Percentiles rank a stretch among this genome's conserved stretches.
phyloP scores from a whole-genome alignment of 2,113 vertebrate genomes.

The Daubentonia madagascariensis region DNA sequence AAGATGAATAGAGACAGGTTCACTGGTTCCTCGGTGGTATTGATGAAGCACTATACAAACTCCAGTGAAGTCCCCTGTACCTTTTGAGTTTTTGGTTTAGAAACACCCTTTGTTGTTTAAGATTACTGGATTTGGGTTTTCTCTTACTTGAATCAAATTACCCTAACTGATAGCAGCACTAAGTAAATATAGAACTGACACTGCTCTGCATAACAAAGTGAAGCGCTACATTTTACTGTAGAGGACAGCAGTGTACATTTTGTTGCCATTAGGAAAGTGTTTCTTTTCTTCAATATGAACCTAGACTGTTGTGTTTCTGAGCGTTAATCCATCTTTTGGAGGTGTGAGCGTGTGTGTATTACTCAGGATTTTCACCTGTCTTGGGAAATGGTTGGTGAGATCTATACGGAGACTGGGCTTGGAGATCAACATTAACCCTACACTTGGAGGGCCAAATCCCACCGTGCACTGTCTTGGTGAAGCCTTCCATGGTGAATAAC shows the following conservation, averaged over 20 bases:
- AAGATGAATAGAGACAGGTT: neutral
- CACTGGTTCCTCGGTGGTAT: neutral
- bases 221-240: neutral
- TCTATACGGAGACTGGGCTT: neutral
- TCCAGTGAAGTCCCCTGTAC: neutral
- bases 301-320: neutral
- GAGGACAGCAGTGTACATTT: neutral
- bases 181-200: neutral
- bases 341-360: neutral
- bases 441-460: neutral
- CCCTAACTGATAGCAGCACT: neutral
- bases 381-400: neutral
- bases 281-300: neutral
- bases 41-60: neutral
- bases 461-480: neutral
- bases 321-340: neutral
- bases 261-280: neutral
- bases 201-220: neutral
- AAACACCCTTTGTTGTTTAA: neutral
- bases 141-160: neutral
- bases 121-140: neutral
- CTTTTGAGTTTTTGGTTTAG: neutral
- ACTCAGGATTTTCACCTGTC: neutral
- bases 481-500: neutral
- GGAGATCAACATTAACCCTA: neutral